These are phyloP conservation scores for Setipinna tenuifilis DNA, from an alignment of 2,797 vertebrate species.

Conservation along the genomic window DNA sequence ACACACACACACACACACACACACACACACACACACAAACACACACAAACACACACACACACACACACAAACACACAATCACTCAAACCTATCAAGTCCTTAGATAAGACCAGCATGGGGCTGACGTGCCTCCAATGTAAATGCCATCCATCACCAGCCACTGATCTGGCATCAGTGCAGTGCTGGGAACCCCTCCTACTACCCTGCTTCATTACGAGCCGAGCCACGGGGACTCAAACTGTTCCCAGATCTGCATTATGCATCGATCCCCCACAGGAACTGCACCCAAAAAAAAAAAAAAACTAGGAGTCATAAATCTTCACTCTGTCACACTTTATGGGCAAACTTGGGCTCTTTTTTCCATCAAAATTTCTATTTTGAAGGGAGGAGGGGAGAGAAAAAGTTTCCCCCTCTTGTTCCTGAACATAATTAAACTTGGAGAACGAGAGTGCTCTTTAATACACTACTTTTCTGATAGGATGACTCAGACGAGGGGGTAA, in stretches of 20 bases:
- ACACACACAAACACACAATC: too few relatives aligned
- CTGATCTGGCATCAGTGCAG: background rate
- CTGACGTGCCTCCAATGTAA: background rate
- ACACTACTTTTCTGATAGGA: background rate
- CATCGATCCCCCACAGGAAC: background rate
- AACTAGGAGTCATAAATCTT: conserved; percentile 3
- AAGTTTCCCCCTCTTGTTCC: background rate
- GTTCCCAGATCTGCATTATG: background rate
- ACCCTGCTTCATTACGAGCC: background rate
- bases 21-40: too few relatives aligned
- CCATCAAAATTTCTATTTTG: background rate
- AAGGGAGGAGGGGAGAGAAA: background rate
- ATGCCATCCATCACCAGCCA: background rate
- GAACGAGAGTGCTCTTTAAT: background rate
- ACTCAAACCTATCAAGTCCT: too few relatives aligned
- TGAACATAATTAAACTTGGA: background rate
- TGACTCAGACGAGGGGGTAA: background rate
- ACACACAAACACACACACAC: too few relatives aligned
- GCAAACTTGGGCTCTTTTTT: background rate
- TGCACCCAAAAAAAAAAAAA: background rate
- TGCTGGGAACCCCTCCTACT: background rate
- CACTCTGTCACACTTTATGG: background rate
- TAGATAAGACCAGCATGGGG: background rate
- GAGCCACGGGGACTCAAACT: background rate
- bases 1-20: too few relatives aligned